Evolutionary conservation across 2,113 vertebrate species (phyloP).

Genomic region (Plestiodon gilberti): DNA sequence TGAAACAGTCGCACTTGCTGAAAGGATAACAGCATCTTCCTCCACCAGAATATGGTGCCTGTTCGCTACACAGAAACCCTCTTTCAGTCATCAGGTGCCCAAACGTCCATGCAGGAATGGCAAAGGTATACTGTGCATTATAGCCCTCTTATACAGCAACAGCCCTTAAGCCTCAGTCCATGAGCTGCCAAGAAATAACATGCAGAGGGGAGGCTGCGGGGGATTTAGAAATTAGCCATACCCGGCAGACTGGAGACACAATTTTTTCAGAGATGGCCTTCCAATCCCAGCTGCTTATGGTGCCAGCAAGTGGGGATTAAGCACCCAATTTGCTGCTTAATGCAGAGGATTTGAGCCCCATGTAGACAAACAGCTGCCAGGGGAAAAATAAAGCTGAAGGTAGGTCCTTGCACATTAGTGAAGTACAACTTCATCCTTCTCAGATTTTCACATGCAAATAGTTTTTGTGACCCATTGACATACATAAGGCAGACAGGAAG

Average conservation of each 20-base stretch:
- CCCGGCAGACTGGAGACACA: conserved; percentile 18
- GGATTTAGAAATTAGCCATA: conserved; percentile 34
- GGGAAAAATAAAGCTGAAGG: neutral
- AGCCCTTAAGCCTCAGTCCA: neutral
- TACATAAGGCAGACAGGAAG: neutral
- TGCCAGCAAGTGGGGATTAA: conserved; percentile 22
- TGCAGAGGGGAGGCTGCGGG: neutral
- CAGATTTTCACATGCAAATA: neutral
- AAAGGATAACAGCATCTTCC: neutral
- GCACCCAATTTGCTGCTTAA: conserved; percentile 24
- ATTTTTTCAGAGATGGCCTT: conserved; percentile 15
- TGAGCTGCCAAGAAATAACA: conserved; percentile 3
- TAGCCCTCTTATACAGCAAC: neutral
- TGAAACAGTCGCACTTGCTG: neutral
- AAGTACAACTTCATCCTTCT: neutral
- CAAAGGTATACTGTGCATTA: neutral
- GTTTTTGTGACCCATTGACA: neutral
- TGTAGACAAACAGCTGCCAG: conserved; percentile 13
- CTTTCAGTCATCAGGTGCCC: neutral
- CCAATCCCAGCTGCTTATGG: conserved; percentile 12
- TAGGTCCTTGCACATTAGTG: neutral
- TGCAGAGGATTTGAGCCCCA: conserved; percentile 7
- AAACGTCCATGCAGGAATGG: neutral
- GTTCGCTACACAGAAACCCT: neutral
- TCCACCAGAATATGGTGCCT: neutral